Conservation (phyloP, 2,888 invertebrate genomes). For the Boloria selene region DNA sequence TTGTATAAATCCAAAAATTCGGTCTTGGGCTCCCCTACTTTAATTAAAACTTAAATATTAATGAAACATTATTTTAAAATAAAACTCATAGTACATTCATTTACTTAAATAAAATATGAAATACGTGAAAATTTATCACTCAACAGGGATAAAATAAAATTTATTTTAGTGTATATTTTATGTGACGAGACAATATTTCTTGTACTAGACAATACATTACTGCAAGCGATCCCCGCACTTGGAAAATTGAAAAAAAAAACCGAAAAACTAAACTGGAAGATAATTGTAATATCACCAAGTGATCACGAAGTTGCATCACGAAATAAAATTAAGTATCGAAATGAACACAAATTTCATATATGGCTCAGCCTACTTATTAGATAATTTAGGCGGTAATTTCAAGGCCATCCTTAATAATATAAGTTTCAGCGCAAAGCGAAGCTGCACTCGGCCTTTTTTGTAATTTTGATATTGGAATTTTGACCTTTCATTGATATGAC, state of each 20-base stretch:
- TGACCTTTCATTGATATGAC: slow-evolving; percentile 10
- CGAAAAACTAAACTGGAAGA: slow-evolving; percentile 7
- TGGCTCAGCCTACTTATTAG: slow-evolving; percentile 40
- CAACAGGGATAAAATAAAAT: slow-evolving; percentile 26
- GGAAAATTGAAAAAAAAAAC: background rate
- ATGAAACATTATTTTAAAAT: slow-evolving; percentile 24
- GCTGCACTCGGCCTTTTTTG: slow-evolving; percentile 5
- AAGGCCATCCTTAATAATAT: slow-evolving; percentile 29
- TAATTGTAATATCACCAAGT: slow-evolving; percentile 15
- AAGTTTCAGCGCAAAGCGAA: slow-evolving; percentile 25
- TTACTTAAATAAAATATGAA: slow-evolving; percentile 25
- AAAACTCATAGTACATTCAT: slow-evolving; percentile 7
- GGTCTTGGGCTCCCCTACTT: too few species aligned
- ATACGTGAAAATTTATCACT: slow-evolving; percentile 26
- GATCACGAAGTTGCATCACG: slow-evolving; percentile 19
- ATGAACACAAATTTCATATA: slow-evolving; percentile 37
- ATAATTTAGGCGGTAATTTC: slow-evolving; percentile 42
- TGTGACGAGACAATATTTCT: background rate
- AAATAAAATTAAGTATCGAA: slow-evolving; percentile 35
- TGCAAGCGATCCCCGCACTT: slow-evolving; percentile 13
- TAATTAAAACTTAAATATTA: slow-evolving; percentile 9
- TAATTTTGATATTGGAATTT: slow-evolving; percentile 8
- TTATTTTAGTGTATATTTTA: slow-evolving; percentile 2
- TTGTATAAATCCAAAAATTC: too few species aligned
- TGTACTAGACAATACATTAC: slow-evolving; percentile 26